Base-by-base conservation (phyloP, 2,113 vertebrate genomes). In the Oncorhynchus clarkii region DNA sequence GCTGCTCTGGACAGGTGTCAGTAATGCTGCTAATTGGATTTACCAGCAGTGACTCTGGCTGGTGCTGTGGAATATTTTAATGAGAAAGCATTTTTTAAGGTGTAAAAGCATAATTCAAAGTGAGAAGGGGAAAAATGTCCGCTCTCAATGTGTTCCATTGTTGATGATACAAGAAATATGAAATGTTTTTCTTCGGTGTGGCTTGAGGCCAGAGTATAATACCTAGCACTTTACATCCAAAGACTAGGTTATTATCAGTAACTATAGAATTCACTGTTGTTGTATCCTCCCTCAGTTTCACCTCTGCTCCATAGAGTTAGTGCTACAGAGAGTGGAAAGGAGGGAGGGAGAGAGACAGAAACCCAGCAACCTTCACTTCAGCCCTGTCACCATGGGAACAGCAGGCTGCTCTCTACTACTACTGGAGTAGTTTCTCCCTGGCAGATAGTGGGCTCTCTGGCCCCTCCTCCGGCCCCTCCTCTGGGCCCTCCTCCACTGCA, bases 11-110 rank as follows among this genome's bases (percentile, higher is more conserved):
- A 57, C 57, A 34, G 77, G 75, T 76, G 14, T 87, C 80, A 9
- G 39, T 31, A 78, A 73, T 60, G 0, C 45, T 79, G 66, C 67
- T 79, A 79, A 85, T 65, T 81, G 80, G 75, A 84, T 81, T 78
- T 45, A 80, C 79, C 74, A 73, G 60, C 66, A 60, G 11, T 66
- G 45, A 24, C 78, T 70, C 76, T 73, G 73, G 79, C 79, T 76
- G 68, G 71, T 11, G 69, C 66, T 77, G 5, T 0, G 54, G 51
- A 6, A 27, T 16, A 16, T 54, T 75, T 77, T 48, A 77, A 27
- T 16, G 54, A 9, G 54, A 66, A 29, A 62, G 57, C 1, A 48
- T 20, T 29, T 68, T 71, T 73, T 29, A 39, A 14, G 26, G 70
- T 67, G 1, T 3, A 45, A 74, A 80, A 59, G 49, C 2, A 51